Percentiles rank a stretch among this genome's conserved stretches.
phyloP scores from a whole-genome alignment of 1,140 invertebrate species.

The Paracyclopina nana region DNA sequence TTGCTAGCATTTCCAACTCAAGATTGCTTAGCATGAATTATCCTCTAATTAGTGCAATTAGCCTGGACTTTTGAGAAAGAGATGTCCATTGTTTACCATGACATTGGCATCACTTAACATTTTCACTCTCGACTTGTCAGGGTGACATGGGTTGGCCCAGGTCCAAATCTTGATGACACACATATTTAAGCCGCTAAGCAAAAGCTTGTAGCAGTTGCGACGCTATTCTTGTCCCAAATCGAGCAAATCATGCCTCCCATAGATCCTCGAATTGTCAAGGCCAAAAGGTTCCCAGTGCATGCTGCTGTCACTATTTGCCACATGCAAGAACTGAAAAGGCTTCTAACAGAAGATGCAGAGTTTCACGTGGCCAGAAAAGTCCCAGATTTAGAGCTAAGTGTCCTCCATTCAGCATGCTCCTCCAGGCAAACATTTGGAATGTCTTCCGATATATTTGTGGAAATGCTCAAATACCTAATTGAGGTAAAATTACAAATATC shows the following conservation, averaged over 20 bases:
- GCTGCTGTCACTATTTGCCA: slow-evolving; percentile 2
- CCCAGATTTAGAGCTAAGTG: not conserved
- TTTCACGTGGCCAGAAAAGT: slow-evolving; percentile 9
- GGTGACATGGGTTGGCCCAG: too few relatives aligned
- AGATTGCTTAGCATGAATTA: too few relatives aligned
- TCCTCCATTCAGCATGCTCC: slow-evolving; percentile 1
- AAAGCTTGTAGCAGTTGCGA: too few relatives aligned
- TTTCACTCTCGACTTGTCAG: too few relatives aligned
- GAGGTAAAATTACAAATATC: not conserved
- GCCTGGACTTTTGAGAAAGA: too few relatives aligned
- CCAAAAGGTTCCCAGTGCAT: slow-evolving; percentile 7
- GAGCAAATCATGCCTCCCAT: slow-evolving; percentile 7
- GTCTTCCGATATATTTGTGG: not conserved
- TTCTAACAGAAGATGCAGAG: slow-evolving; percentile 3
- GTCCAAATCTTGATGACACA: too few relatives aligned
- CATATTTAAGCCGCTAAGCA: too few relatives aligned
- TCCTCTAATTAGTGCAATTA: too few relatives aligned
- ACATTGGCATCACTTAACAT: too few relatives aligned
- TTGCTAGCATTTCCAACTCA: too few relatives aligned
- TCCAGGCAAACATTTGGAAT: not conserved
- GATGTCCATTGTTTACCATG: too few relatives aligned
- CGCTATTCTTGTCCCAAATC: too few relatives aligned
- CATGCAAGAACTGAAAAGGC: not conserved
- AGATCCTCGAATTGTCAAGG: slow-evolving; percentile 9
- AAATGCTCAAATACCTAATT: slow-evolving; percentile 7